A percentile compares a stretch with the other conserved stretches of the same genome.
Evolutionary conservation across 1,140 invertebrate genomes (phyloP).

Genomic region (Zaprionus capensis): DNA sequence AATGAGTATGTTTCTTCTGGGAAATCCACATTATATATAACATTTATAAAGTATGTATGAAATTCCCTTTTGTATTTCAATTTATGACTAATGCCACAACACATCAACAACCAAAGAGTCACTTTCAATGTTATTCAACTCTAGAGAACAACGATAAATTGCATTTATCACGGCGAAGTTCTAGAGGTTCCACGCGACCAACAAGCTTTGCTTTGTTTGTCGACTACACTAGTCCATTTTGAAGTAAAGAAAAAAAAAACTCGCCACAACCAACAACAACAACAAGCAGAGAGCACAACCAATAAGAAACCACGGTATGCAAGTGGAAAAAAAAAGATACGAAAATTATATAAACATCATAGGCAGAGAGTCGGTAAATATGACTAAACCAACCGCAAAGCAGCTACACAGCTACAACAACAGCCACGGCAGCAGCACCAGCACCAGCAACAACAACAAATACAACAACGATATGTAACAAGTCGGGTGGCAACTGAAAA

Average conservation of each 20-base stretch:
- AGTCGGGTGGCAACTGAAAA: conserved; percentile 69
- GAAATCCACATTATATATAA: neutral
- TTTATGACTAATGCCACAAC: neutral
- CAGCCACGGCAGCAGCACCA: conserved; percentile 50
- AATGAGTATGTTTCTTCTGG: neutral
- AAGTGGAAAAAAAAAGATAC: conserved; percentile 68
- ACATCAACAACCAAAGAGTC: neutral
- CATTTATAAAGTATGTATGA: neutral
- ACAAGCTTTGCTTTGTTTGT: conserved; percentile 24
- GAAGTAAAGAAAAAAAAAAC: conserved; percentile 25
- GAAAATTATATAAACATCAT: conserved; percentile 82
- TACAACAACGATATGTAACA: conserved; percentile 73
- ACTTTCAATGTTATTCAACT: conserved; percentile 3
- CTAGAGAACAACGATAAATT: conserved; percentile 12
- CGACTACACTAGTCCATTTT: conserved; percentile 22
- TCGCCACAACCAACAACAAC: conserved; percentile 57
- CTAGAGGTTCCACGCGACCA: neutral
- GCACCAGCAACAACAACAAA: conserved; percentile 43
- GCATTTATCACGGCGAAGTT: conserved; percentile 5
- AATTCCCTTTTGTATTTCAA: neutral
- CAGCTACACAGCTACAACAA: conserved; percentile 42
- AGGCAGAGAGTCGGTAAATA: conserved; percentile 65
- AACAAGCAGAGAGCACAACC: conserved; percentile 25
- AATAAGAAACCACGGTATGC: conserved; percentile 63
- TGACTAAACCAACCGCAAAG: conserved; percentile 76